Percentiles rank a stretch among this genome's conserved stretches.
phyloP scores from a whole-genome alignment of 2,113 vertebrate genomes.

The Pimephales promelas region DNA sequence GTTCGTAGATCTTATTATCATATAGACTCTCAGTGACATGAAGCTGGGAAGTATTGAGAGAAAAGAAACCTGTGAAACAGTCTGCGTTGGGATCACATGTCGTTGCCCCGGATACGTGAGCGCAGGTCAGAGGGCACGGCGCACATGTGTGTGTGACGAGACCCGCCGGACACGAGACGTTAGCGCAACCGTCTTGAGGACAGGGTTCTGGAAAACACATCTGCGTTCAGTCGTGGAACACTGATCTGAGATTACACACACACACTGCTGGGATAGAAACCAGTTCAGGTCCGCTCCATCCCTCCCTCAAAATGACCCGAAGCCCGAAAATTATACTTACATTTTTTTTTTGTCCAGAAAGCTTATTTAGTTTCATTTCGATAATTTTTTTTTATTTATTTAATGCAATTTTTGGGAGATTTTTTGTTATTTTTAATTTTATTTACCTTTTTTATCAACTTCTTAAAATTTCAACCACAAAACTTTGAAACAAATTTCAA shows the following conservation, averaged over 20 bases:
- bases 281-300: background rate
- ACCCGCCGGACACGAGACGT: constrained; percentile 74
- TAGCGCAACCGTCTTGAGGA: constrained; percentile 75
- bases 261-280: background rate
- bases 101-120: constrained; percentile 70
- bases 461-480: no score
- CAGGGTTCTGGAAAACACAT: constrained; percentile 73
- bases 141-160: constrained; percentile 75
- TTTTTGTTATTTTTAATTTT: no score
- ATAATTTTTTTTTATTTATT: no score
- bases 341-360: no score
- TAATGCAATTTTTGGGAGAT: no score
- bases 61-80: constrained; percentile 80
- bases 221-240: background rate
- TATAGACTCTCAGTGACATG: background rate
- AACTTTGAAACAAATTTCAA: no score
- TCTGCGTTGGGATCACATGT: constrained; percentile 63
- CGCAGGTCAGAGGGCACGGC: constrained; percentile 84
- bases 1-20: no score
- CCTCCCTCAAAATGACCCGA: no score
- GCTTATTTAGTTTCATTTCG: no score
- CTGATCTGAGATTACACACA: background rate
- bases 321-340: no score
- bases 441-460: no score
- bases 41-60: background rate